Evolutionary conservation across 2,888 invertebrate species (phyloP), one percentile per base, ranked within the genome.

Genomic region (Amitus sp.): DNA sequence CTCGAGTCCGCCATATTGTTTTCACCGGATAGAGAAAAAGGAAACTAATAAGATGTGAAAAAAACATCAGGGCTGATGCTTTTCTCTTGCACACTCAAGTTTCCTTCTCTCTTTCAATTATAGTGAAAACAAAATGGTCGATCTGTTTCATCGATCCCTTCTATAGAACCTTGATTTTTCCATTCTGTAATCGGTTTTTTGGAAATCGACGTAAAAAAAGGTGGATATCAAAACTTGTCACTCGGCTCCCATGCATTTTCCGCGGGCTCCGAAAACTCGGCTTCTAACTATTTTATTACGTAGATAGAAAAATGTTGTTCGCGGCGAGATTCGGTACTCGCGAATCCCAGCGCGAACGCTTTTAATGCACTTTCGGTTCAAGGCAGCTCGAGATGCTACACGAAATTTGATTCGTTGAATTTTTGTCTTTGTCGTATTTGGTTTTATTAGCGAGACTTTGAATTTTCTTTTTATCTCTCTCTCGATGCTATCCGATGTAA

Each of bases 291-390:
- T 66, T 64, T 72, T 73, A 42, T 18, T 42, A 73, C 69, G 73
- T 76, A 74, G 72, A 77, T 77, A 73, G 73, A 77, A 75, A 73
- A 74, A 73, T 70, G 40, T 47, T 45, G 52, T 58, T 71, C 72
- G 74, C 70, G 60, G 71, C 59, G 66, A 60, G 59, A 65, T 61
- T 37, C 47, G 62, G 67, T 68, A 67, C 63, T 65, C 60, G 62
- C 56, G 39, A 12, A 53, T 54, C 55, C 62, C 57, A 50, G 65
- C 69, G 66, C 68, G 65, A 69, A 54, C 51, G 59, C 70, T 72
- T 73, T 74, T 80, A 81, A 80, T 80, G 79, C 80, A 81, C 80
- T 80, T 80, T 81, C 74, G 79, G 79, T 80, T 80, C 76, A 81
- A 81, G 79, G 79, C 79, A 81, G 77, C 76, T 77, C 76, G 78